Evolutionary conservation across 2,888 invertebrate genomes (phyloP), one percentile per base, ranked within the genome.

Genomic region (Disparrhopalites patrizii): DNA sequence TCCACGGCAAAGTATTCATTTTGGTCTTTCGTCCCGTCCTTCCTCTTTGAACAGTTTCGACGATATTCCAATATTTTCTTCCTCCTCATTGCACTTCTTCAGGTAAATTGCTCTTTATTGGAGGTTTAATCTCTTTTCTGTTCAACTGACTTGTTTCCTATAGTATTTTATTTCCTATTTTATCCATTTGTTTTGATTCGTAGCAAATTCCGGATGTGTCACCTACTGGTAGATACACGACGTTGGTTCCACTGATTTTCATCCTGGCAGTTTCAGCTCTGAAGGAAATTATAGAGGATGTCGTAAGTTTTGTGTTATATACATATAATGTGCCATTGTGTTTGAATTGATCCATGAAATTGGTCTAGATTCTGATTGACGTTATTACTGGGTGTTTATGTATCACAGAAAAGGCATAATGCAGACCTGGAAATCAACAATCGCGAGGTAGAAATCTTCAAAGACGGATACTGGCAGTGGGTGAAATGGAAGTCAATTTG

Each of bases 121-220:
- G n/a, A n/a, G 25, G 27, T 18, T n/a, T 23, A 60, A 50, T 58
- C 10, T 47, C 3, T 8, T 47, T 47, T 10, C 25, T 20, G 47
- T 47, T 47, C n/a, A 20, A 4, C 10, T 47, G 5, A 7, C 25
- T 20, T 47, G 47, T n/a, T n/a, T n/a, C n/a, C n/a, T n/a, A n/a
- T n/a, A n/a, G n/a, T n/a, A n/a, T n/a, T n/a, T n/a, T n/a, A n/a
- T n/a, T n/a, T 56, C 15, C 2, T 51, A 28, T 15, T 18, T 63
- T 55, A 15, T 15, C 23, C 10, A 27, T 64, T 67, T 62, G 55
- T 65, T 69, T 52, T 30, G 18, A 10, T 30, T 56, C 51, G 36
- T 79, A 99, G 89, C 99, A 99, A 90, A 99, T 99, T 80, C 98
- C 98, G 27, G 96, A 96, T 82, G 98, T 99, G 70, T 98, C 97